Base-by-base conservation (phyloP, 2,888 invertebrate species). In the Dysmachus trigonus region DNA sequence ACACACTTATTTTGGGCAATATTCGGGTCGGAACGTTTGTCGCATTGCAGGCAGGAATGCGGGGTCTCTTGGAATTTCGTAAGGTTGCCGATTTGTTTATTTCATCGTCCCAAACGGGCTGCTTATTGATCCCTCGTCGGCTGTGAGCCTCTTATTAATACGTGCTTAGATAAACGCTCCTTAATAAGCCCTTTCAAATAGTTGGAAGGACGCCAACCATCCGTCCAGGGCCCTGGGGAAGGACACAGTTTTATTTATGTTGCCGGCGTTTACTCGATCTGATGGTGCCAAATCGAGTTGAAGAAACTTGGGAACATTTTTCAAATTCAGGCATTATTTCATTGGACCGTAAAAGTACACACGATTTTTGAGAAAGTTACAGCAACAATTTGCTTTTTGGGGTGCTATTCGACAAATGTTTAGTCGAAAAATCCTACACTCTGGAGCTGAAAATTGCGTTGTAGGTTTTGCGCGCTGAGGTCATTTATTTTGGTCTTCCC, bases 41-140 rank as follows among this genome's bases (percentile, higher is more conserved):
- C 73, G 73, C 73, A 73, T 73, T 73, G 73, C 73, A 33, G 73
- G 18, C 31, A 31, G 33, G 30, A 73, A 73, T 73, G 73, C 73
- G 73, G 73, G 73, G 33, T n/a, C 18, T 31, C 31, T 15, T 18
- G 4, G 31, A 73, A 73, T 33, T 33, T 73, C 62, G 15, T 73
- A 73, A 13, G 73, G 33, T 7, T 73, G 31, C 31, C 31, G 73
- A 33, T 73, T 41, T 33, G 31, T 73, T 73, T 73, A 73, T 73
- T 33, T 73, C 73, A 6, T 6, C 15, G n/a, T n/a, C n/a, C 6
- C 1, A 73, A 31, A 4, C 15, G 30, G 73, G 73, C 15, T 73
- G n/a, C 8, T 73, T 73, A 73, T 73, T 73, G 73, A 73, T 73
- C 73, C 2, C 33, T 6, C n/a, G n/a, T n/a, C 13, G n/a, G n/a